These are phyloP conservation scores for Therioaphis trifolii DNA, from an alignment of 2,888 invertebrate species.

Conservation along the genomic window DNA sequence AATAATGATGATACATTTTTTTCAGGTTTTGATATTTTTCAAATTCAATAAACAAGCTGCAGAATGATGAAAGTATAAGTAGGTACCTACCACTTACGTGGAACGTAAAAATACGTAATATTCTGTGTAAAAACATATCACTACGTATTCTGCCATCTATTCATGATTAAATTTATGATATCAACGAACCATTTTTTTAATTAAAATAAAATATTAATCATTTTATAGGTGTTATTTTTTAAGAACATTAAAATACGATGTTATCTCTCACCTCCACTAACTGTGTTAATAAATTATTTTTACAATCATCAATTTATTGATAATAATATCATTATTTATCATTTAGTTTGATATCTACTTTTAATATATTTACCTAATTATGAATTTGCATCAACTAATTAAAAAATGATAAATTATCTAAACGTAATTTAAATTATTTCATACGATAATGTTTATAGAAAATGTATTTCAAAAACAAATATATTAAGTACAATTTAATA, in stretches of 20 bases:
- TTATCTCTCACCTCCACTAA: background rate
- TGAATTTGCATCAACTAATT: background rate
- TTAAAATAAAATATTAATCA: background rate
- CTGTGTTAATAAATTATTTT: background rate
- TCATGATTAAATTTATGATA: background rate
- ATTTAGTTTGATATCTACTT: background rate
- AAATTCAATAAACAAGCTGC: background rate
- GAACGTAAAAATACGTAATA: no score
- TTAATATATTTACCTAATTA: background rate
- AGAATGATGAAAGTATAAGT: background rate
- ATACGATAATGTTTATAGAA: no score
- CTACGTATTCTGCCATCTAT: background rate
- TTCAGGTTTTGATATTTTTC: background rate
- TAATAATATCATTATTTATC: background rate
- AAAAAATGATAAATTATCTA: background rate
- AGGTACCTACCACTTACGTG: background rate
- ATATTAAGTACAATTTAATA: no score
- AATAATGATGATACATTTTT: background rate
- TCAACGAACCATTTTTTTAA: background rate
- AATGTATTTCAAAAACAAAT: no score
- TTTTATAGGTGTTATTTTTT: background rate
- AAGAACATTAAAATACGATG: background rate
- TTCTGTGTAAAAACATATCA: background rate
- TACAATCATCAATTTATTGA: background rate
- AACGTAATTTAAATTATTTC: background rate